Evolutionary conservation across 2,888 invertebrate genomes (phyloP), one percentile per base, ranked within the genome.

Genomic region (Trisateles emortualis): DNA sequence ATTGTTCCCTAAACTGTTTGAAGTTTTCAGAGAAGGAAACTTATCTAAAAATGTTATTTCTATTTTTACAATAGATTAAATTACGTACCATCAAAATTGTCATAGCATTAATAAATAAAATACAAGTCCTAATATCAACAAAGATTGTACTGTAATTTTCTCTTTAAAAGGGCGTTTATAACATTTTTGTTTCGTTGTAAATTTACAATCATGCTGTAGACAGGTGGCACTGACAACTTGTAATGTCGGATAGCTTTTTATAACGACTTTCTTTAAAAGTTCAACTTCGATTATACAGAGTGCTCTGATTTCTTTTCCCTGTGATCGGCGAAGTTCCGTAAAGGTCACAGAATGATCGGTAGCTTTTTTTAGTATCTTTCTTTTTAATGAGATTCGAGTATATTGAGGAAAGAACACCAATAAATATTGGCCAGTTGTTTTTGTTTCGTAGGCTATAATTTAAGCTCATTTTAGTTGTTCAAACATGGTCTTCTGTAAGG

Each of bases 171-270:
- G 33, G 57, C 56, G 36, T 61, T 56, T 76, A 78, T 72, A 68
- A 71, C 76, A 56, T 64, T 64, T 52, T 48, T 44, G 36, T 44
- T n/a, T 24, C 38, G 38, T 48, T 39, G 36, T 73, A 77, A 78
- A 80, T 84, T 83, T 83, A 84, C 83, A 88, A 90, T 89, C 86
- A 88, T 80, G 79, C 78, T 78, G 76, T 63, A 80, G 85, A 76
- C 89, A 87, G 90, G 79, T 85, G 90, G 81, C 78, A 78, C 74
- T 69, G 71, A 67, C 79, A 88, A 82, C 79, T 74, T 60, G 70
- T 76, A 75, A 81, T 84, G 82, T 82, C 76, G 76, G 73, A 74
- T 78, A 76, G 64, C 59, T 74, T 71, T 79, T 78, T 81, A 73
- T 65, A 76, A 72, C 68, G 69, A 78, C 77, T 80, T 81, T 79